Conservation (phyloP, 2,797 vertebrate species). For the Acanthopagrus latus region DNA sequence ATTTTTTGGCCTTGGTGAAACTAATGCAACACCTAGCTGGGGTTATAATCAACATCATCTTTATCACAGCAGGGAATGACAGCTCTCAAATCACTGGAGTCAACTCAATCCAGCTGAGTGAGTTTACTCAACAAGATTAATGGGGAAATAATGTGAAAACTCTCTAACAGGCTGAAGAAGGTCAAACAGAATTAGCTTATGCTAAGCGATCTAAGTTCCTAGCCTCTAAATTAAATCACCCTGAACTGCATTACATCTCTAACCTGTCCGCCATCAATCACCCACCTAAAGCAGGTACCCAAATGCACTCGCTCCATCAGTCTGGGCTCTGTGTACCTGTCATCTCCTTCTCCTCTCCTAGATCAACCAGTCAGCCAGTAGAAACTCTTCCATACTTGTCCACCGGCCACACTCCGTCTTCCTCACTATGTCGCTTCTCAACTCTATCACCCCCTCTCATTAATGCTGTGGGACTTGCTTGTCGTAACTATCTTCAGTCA, state of each 20-base stretch:
- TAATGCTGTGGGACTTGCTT: conserved; percentile 34
- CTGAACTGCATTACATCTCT: conserved; percentile 47
- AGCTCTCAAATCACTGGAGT: conserved; percentile 13
- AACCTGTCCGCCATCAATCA: conserved; percentile 69
- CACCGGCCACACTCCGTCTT: conserved; percentile 48
- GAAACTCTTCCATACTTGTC: conserved; percentile 49
- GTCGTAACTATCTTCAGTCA: conserved; percentile 47
- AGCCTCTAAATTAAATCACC: conserved; percentile 64
- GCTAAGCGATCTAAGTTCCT: conserved; percentile 48
- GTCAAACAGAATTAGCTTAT: conserved; percentile 64
- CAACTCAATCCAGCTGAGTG: conserved; percentile 25
- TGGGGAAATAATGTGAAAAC: conserved; percentile 49
- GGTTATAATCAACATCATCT: conserved; percentile 14
- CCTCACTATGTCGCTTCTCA: conserved; percentile 48
- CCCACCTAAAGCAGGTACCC: conserved; percentile 43
- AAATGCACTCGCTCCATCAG: conserved; percentile 41
- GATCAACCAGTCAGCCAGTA: conserved; percentile 42
- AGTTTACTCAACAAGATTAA: conserved; percentile 53
- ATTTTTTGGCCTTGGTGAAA: conserved; percentile 5
- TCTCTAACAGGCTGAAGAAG: conserved; percentile 47
- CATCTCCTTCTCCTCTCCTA: conserved; percentile 6
- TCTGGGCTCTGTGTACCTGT: conserved; percentile 21
- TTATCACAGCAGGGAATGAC: conserved; percentile 18
- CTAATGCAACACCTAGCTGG: background rate
- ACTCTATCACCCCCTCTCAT: conserved; percentile 62